Percentiles rank a stretch among this genome's conserved stretches.
phyloP scores from a whole-genome alignment of 2,888 invertebrate genomes.

The Prostheceraeus crozeri region DNA sequence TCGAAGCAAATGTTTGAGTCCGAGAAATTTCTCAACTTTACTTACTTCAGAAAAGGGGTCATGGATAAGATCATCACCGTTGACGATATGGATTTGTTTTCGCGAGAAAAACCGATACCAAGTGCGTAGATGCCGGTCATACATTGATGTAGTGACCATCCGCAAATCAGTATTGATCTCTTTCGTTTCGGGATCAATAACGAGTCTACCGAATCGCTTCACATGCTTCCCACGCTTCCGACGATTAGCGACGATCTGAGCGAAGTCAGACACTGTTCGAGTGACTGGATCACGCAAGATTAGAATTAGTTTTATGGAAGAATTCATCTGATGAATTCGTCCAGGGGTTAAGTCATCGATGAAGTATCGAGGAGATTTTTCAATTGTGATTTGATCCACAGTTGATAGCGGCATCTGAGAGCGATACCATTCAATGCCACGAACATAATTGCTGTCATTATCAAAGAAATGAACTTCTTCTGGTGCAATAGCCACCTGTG shows the following conservation, averaged over 20 bases:
- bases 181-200: not conserved
- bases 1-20: slow-evolving; percentile 43
- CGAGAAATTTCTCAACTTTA: slow-evolving; percentile 51
- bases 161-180: not conserved
- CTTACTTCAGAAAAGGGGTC: slow-evolving; percentile 50
- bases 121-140: slow-evolving; percentile 76
- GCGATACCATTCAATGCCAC: slow-evolving; percentile 83
- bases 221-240: not conserved
- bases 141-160: slow-evolving; percentile 65
- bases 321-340: slow-evolving; percentile 62
- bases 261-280: slow-evolving; percentile 89
- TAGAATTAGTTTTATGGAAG: slow-evolving; percentile 63
- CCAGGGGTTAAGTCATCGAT: slow-evolving; percentile 88
- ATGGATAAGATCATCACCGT: slow-evolving; percentile 58
- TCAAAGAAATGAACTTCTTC: slow-evolving; percentile 96
- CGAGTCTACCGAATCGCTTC: not conserved
- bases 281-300: slow-evolving; percentile 92
- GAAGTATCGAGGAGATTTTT: slow-evolving; percentile 96
- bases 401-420: slow-evolving; percentile 77
- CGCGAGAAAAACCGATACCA: slow-evolving; percentile 88
- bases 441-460: slow-evolving; percentile 69
- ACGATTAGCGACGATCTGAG: slow-evolving; percentile 68
- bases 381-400: slow-evolving; percentile 78
- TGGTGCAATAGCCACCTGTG: slow-evolving; percentile 77
- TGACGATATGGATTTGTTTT: slow-evolving; percentile 83